These are phyloP conservation scores for Pachyseris speciosa DNA, from an alignment of 64 coral and sea anemone genomes.

Conservation along the genomic window DNA sequence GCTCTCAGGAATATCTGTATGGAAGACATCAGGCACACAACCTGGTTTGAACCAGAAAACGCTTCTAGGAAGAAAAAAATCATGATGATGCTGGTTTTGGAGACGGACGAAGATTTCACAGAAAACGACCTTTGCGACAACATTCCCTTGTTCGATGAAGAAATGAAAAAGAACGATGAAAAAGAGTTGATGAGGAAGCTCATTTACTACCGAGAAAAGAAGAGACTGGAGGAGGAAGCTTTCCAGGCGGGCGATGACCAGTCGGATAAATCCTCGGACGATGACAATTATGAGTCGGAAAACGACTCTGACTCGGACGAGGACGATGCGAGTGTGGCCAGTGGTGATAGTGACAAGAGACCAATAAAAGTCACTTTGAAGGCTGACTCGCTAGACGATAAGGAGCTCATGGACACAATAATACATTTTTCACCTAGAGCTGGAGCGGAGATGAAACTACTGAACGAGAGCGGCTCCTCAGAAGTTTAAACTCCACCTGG, in stretches of 20 bases:
- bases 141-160: conserved; percentile 91
- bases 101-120: conserved; percentile 82
- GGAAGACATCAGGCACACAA: conserved; percentile 91
- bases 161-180: conserved; percentile 68
- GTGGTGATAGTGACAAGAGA: neutral
- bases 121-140: conserved; percentile 95
- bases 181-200: conserved; percentile 70
- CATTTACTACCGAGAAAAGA: conserved; percentile 71
- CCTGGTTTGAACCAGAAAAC: conserved; percentile 84
- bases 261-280: conserved; percentile 5
- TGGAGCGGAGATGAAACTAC: neutral
- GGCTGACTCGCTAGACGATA: neutral
- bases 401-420: neutral
- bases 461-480: neutral
- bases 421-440: neutral
- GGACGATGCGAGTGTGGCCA: conserved; percentile 35
- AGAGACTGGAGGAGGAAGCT: conserved; percentile 60
- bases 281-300: conserved; percentile 17
- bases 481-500: neutral
- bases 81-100: conserved; percentile 76
- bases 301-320: conserved; percentile 40
- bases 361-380: neutral
- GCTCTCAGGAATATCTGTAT: conserved; percentile 88
- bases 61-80: conserved; percentile 74
- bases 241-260: neutral